Evolutionary conservation across 2,888 invertebrate species (phyloP).

Genomic region (Ochropleura plecta): DNA sequence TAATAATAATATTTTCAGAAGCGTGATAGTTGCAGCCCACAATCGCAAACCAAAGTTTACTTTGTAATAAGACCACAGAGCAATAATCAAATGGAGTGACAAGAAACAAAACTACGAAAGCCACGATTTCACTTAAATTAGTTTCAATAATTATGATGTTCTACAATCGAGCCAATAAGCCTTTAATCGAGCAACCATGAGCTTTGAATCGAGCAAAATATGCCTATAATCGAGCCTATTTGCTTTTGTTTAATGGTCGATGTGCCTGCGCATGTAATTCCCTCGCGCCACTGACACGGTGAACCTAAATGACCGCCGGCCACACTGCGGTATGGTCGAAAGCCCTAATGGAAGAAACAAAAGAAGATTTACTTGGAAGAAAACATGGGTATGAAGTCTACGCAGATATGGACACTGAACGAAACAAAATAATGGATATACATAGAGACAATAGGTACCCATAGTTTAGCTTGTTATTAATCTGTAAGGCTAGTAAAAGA

Average conservation of each 20-base stretch:
- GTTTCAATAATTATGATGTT: slow-evolving; percentile 17
- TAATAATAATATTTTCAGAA: slow-evolving; percentile 44
- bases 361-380: slow-evolving; percentile 40
- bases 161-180: slow-evolving; percentile 21
- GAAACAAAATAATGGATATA: not conserved
- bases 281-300: slow-evolving; percentile 75
- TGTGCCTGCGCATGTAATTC: slow-evolving; percentile 62
- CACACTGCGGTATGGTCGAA: slow-evolving; percentile 23
- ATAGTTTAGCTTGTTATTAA: not conserved
- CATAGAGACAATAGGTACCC: not conserved
- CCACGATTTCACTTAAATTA: slow-evolving; percentile 32
- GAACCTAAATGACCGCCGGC: slow-evolving; percentile 64
- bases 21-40: slow-evolving; percentile 59
- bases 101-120: slow-evolving; percentile 10
- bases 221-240: slow-evolving; percentile 5
- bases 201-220: not conserved
- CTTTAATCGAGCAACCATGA: slow-evolving; percentile 3
- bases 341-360: slow-evolving; percentile 6
- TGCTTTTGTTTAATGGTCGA: slow-evolving; percentile 49
- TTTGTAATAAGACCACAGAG: slow-evolving; percentile 27
- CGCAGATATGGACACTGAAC: not conserved
- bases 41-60: slow-evolving; percentile 10
- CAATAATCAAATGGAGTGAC: slow-evolving; percentile 40
- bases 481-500: not conserved
- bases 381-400: not conserved